Evolutionary conservation across 2,888 invertebrate genomes (phyloP).

Genomic region (Baronia brevicornis): DNA sequence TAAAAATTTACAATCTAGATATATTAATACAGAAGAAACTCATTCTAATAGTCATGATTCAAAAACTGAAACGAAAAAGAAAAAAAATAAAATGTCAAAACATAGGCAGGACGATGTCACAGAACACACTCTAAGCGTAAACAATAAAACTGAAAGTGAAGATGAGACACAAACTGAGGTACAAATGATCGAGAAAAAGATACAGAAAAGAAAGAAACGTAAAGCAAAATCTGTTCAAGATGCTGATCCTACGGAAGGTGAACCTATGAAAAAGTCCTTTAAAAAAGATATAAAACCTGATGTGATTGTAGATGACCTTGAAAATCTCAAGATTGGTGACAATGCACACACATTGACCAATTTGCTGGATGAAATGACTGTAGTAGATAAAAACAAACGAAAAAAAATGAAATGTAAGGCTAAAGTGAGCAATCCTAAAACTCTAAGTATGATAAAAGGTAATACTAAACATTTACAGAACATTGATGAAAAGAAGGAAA

Average conservation of each 20-base stretch:
- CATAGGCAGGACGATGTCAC: no score
- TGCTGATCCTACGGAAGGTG: constrained; percentile 26
- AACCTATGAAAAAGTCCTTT: constrained; percentile 35
- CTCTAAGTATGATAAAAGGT: constrained; percentile 12
- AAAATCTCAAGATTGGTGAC: constrained; percentile 55
- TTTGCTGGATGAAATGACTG: constrained; percentile 56
- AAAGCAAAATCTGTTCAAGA: constrained; percentile 20
- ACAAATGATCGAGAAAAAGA: constrained; percentile 23
- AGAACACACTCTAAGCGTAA: not conserved
- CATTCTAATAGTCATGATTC: not conserved
- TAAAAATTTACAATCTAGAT: constrained; percentile 14
- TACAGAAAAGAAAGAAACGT: constrained; percentile 42
- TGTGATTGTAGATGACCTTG: constrained; percentile 42
- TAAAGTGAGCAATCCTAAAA: constrained; percentile 31
- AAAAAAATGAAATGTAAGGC: constrained; percentile 37
- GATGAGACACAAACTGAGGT: constrained; percentile 12
- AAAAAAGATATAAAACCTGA: constrained; percentile 42
- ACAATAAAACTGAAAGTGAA: constrained; percentile 15
- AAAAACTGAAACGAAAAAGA: constrained; percentile 9
- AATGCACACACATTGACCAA: constrained; percentile 53
- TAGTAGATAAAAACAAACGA: constrained; percentile 48
- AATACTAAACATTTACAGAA: no score
- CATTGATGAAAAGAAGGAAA: constrained; percentile 21
- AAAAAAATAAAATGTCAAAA: constrained; percentile 9
- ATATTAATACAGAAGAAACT: constrained; percentile 11